Base-by-base conservation (phyloP, 1,140 invertebrate species). In the Lycorma delicatula region DNA sequence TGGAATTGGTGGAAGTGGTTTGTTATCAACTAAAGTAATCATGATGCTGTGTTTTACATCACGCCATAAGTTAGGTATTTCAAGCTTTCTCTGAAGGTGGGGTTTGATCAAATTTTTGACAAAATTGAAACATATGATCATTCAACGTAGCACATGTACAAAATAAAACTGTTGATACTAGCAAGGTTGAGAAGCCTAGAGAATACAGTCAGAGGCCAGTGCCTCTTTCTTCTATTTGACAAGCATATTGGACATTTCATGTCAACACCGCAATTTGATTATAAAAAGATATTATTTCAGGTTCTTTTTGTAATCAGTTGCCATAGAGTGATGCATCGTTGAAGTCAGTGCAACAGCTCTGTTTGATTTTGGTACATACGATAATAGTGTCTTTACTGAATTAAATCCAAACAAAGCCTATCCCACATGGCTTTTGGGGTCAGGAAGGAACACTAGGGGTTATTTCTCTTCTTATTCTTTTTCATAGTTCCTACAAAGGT, bases 241-340 rank as follows among this genome's bases (percentile, higher is more conserved):
- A 9, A 23, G 16, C 6, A 52, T 5, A 52, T 18, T 7, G 50
- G 12, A 31, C 28, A 52, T 22, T 52, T 52, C 50, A 60, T 67
- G 56, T 76, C 74, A 1, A 76, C 73, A 18, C 68, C 72, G 36
- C 69, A 67, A 67, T 77, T 78, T 5, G 68, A 62, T 77, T 73
- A 36, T 74, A 72, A 58, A 58, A 64, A 12, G 34, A 47, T 13
- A 70, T 66, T 25, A 72, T 68, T 28, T 73, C 67, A 25, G 70
- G 70, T 58, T 54, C 22, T 63, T 63, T 25, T 46, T 18, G 22
- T 59, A 13, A 54, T 68, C 64, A 58, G 56, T 63, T 7, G 16
- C 20, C 47, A 47, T 16, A 28, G 38, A 56, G 56, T 64, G 55
- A 44, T 67, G 63, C 46, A 63, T 65, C 11, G 60, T 61, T 29